phyloP scores from a whole-genome alignment of 2,888 invertebrate species.

The Stramonita haemastoma region DNA sequence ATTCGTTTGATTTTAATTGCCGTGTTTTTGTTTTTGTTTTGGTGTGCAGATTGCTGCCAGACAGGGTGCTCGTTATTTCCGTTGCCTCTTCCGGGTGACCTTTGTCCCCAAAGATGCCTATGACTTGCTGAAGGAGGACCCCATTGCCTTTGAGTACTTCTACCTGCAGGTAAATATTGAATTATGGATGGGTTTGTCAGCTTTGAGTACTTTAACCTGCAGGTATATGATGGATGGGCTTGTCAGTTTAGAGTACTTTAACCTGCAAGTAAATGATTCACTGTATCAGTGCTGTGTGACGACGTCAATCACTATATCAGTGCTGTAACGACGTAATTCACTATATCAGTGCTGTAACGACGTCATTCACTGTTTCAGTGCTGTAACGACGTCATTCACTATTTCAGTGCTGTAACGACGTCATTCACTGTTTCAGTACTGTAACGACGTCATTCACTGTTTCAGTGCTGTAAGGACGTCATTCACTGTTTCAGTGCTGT shows the following conservation, averaged over 20 bases:
- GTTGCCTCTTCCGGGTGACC: conserved; percentile 90
- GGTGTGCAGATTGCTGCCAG: conserved; percentile 89
- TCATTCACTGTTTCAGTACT: too few relatives aligned
- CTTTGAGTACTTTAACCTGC: neutral
- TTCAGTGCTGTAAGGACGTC: neutral
- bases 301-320: too few relatives aligned
- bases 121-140: conserved; percentile 88
- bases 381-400: too few relatives aligned
- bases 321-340: too few relatives aligned
- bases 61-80: conserved; percentile 90
- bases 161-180: conserved; percentile 84
- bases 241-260: neutral
- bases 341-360: too few relatives aligned
- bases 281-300: too few relatives aligned
- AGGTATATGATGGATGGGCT: neutral
- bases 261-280: too few relatives aligned
- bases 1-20: neutral
- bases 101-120: conserved; percentile 93
- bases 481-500: too few relatives aligned
- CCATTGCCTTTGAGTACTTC: conserved; percentile 91
- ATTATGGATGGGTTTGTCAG: neutral
- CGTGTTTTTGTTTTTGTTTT: neutral
- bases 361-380: too few relatives aligned
- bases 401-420: too few relatives aligned
- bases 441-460: too few relatives aligned